Percentiles rank a stretch among this genome's conserved stretches.
phyloP scores from a whole-genome alignment of 2,797 vertebrate species.

The Lepilemur ruficaudatus region DNA sequence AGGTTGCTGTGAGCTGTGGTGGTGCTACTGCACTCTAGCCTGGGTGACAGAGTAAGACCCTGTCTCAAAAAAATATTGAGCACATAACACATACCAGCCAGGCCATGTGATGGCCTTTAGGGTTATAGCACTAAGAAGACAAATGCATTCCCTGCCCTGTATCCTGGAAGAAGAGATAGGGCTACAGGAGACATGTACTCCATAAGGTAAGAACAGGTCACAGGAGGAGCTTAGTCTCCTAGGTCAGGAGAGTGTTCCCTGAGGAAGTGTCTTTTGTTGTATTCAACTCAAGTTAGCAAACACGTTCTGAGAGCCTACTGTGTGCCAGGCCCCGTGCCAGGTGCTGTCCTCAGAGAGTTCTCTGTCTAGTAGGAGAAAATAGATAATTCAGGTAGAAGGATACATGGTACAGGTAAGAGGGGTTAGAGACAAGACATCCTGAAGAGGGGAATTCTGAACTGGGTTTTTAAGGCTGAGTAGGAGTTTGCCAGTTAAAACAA shows the following conservation, averaged over 20 bases:
- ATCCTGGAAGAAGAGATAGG: background rate
- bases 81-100: background rate
- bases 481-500: background rate
- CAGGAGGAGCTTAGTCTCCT: background rate
- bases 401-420: background rate
- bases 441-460: background rate
- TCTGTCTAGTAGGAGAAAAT: background rate
- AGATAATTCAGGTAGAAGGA: background rate
- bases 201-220: background rate
- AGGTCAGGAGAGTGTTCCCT: background rate
- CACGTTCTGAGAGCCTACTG: background rate
- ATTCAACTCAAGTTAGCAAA: background rate
- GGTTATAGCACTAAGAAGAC: background rate
- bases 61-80: background rate
- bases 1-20: background rate
- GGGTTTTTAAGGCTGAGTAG: background rate
- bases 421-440: background rate
- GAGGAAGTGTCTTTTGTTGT: background rate
- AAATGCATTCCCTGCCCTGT: background rate
- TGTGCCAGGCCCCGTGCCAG: background rate
- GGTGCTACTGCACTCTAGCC: background rate
- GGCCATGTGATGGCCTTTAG: background rate
- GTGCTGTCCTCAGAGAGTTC: background rate
- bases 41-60: background rate
- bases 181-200: background rate